Evolutionary conservation across 2,113 vertebrate genomes (phyloP), one percentile per base, ranked within the genome.

Genomic region (Hemiprocne comata): DNA sequence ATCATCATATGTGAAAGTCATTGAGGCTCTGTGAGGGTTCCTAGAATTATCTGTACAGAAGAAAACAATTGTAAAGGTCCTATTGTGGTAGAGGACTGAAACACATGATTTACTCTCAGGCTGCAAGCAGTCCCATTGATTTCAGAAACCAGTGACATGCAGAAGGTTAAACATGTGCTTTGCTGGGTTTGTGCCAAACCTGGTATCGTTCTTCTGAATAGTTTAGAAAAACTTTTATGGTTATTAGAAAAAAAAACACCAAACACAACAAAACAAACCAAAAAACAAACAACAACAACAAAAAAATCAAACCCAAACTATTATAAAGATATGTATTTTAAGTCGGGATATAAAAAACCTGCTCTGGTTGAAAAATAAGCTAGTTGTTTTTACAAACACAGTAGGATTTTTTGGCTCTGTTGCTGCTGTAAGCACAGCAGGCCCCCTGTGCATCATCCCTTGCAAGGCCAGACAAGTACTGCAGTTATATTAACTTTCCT

Each of bases 121-220:
- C 91, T 89, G 89, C 90, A 91, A 91, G 85, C 72, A 86, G 78
- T 86, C 75, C 93, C 94, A 91, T 95, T 95, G 93, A 96, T 95
- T 93, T 95, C 82, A 90, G 75, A 86, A 95, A 90, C n/a, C 12
- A 91, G 91, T 88, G 95, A 94, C 95, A 95, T 94, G 72, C 93
- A 67, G 89, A 95, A 97, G 93, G 93, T 94, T 96, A 96, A 97
- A 94, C 91, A 89, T 89, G 95, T 94, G 87, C 94, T 96, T 91
- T 90, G 40, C 91, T 95, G 94, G 82, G 48, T 0, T 53, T 13
- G 38, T 48, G 85, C 96, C 91, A 96, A 88, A 80, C 42, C 60
- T 83, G 71, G 60, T 89, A 46, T 89, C 31, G 0, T 60, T 91
- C 62, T 58, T 95, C 51, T 74, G 46, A 85, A 79, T 13, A 80